A percentile compares a stretch with the other conserved stretches of the same genome.
phyloP scores from a whole-genome alignment of 2,888 invertebrate species.

The Nomada ruficornis region DNA sequence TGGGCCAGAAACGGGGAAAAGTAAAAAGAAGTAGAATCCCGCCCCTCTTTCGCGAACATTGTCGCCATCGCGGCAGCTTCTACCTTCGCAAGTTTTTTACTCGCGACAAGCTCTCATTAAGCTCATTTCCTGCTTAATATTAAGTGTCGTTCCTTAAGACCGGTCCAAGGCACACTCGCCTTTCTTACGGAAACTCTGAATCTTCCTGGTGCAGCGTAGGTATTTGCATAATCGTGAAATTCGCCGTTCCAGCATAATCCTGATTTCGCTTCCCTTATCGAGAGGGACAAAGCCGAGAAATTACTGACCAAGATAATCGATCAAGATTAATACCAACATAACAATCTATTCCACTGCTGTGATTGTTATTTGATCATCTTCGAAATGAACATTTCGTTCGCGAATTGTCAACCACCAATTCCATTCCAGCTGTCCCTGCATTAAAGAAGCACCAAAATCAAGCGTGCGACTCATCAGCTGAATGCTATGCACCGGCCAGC shows the following conservation, averaged over 20 bases:
- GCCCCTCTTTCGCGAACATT: conserved; percentile 71
- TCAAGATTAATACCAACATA: background rate
- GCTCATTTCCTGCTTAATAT: conserved; percentile 78
- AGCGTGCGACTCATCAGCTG: conserved; percentile 37
- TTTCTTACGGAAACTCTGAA: conserved; percentile 39
- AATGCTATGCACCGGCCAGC: conserved; percentile 3
- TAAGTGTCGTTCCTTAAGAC: conserved; percentile 70
- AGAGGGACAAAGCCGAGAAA: background rate
- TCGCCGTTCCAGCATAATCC: conserved; percentile 8
- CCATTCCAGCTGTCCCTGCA: conserved; percentile 31
- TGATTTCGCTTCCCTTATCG: background rate
- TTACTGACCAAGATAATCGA: background rate
- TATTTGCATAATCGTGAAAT: conserved; percentile 52
- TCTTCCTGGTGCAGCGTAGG: conserved; percentile 30
- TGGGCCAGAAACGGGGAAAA: conserved; percentile 45
- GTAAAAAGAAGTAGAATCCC: conserved; percentile 59
- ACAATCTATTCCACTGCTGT: background rate
- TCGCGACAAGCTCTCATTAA: conserved; percentile 76
- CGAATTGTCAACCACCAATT: background rate
- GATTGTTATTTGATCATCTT: background rate
- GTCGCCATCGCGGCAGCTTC: conserved; percentile 70
- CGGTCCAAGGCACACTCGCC: conserved; percentile 28
- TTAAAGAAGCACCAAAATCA: conserved; percentile 57
- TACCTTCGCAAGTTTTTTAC: conserved; percentile 64
- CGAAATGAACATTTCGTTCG: background rate